Base-by-base conservation (phyloP, 2,888 invertebrate genomes). In the Neuroscelio doddi region DNA sequence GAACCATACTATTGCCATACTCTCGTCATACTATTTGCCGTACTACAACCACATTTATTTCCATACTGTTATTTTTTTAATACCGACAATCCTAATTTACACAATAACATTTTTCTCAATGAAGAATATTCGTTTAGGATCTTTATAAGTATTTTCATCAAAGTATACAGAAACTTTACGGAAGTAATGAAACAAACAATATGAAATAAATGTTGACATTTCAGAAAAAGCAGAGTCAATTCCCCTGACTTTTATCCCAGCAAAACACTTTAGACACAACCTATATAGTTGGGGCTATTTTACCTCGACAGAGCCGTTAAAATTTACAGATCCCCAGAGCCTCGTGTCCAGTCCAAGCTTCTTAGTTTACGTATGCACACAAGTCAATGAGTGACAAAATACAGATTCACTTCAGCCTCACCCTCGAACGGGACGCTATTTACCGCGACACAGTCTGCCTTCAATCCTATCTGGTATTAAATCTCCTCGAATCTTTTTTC, bases 381-480 rank as follows among this genome's bases (percentile, higher is more conserved):
- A 69, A 51, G 39, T 72, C 72, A 52, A 67, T 56, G 72, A 70
- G 77, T 77, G 80, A 79, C 76, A 76, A 80, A 79, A 80, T 76
- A 79, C 77, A 75, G 77, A 77, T 77, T 77, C 64, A 61, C 66
- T 47, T 62, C 69, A 58, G 45, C 51, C 69, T 64, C 42, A 29
- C 15, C 17, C 44, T 47, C 30, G 45, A 74, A 72, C 68, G 68
- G 55, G 56, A 38, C 29, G 55, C 70, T 80, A 78, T 80, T 80
- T 80, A 80, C 80, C 74, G 66, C 72, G 70, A 69, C 70, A 50
- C 71, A 66, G 55, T 64, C 56, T 58, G 51, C 66, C 58, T 61
- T 80, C 80, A 80, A 81, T 81, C 79, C 72, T 81, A 81, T 81
- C 81, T 81, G 73, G 71, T 81, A 81, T 81, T 80, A 81, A 81